Evolutionary conservation across 2,888 invertebrate genomes (phyloP).

Genomic region (Cabera pusaria): DNA sequence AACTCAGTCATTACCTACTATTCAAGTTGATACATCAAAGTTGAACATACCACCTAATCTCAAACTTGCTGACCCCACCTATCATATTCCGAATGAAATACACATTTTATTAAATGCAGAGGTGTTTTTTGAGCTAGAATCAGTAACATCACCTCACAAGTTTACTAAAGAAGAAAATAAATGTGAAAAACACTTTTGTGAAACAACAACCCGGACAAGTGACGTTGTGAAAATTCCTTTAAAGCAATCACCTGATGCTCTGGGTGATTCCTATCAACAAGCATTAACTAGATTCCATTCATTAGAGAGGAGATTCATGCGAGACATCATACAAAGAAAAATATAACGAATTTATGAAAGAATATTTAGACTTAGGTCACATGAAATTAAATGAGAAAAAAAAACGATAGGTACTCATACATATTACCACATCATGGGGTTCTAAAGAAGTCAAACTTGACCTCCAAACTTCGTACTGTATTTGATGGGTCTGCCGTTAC

Average conservation of each 20-base stretch:
- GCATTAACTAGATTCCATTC: conserved; percentile 32
- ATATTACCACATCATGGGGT: conserved; percentile 40
- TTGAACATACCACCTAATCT: too few species aligned
- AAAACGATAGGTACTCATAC: conserved; percentile 29
- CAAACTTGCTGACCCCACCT: too few species aligned
- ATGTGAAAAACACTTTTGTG: conserved; percentile 31
- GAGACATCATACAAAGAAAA: conserved; percentile 22
- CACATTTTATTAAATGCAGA: too few species aligned
- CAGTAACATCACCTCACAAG: too few species aligned
- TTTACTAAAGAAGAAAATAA: conserved; percentile 30
- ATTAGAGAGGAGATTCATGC: conserved; percentile 30
- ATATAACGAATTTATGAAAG: conserved; percentile 32
- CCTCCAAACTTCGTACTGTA: conserved; percentile 35
- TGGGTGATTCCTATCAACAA: conserved; percentile 30
- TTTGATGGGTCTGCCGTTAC: conserved; percentile 35
- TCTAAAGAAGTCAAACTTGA: conserved; percentile 24
- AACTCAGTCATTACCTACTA: too few species aligned
- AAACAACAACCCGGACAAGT: conserved; percentile 22
- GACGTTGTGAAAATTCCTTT: conserved; percentile 34
- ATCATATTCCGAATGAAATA: too few species aligned
- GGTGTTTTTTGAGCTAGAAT: too few species aligned
- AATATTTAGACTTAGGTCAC: conserved; percentile 17
- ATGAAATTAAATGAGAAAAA: conserved; percentile 21
- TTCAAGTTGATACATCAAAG: too few species aligned
- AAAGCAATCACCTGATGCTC: conserved; percentile 22